phyloP scores from a whole-genome alignment of 2,888 invertebrate genomes.

The Heliconius erato region DNA sequence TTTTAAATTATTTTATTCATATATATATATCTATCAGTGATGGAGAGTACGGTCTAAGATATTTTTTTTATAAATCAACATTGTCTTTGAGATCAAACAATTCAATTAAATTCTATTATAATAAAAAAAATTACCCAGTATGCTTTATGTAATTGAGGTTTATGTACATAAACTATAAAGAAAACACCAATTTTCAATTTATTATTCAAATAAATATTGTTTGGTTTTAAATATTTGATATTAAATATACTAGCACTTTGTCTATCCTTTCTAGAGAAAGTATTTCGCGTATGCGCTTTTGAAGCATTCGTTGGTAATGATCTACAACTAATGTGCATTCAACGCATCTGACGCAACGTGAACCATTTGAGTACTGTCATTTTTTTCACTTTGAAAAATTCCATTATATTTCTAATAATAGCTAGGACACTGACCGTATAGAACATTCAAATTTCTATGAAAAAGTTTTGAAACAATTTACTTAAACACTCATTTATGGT shows the following conservation, averaged over 20 bases:
- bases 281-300: slow-evolving; percentile 24
- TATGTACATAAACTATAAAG: neutral
- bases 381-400: neutral
- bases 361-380: neutral
- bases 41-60: too few species aligned
- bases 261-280: slow-evolving; percentile 34
- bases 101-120: neutral
- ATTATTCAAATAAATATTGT: neutral
- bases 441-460: too few species aligned
- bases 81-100: too few species aligned
- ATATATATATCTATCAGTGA: too few species aligned
- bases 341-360: slow-evolving; percentile 2
- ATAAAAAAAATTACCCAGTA: neutral
- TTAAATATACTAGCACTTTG: slow-evolving; percentile 18
- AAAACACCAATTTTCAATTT: neutral
- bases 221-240: neutral
- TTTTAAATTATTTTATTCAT: too few species aligned
- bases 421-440: too few species aligned
- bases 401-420: neutral
- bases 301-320: slow-evolving; percentile 11
- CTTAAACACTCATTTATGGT: too few species aligned
- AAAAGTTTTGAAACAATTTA: too few species aligned
- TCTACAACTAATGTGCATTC: slow-evolving; percentile 23
- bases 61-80: too few species aligned
- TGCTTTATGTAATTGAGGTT: too few species aligned